Base-by-base conservation (phyloP, 2,113 vertebrate genomes). In the Prochilodus magdalenae region DNA sequence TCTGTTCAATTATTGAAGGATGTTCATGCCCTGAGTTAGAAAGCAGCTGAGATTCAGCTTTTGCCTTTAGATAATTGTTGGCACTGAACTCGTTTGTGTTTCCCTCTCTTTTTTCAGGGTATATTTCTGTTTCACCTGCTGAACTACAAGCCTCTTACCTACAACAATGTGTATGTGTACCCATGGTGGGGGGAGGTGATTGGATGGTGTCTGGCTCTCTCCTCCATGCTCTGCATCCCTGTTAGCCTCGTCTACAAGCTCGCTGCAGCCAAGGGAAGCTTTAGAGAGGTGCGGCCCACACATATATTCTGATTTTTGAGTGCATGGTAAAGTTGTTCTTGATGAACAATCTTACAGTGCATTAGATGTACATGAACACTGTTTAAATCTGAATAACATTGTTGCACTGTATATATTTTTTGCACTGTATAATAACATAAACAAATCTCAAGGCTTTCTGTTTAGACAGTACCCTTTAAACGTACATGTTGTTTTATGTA, bases 111-210 rank as follows among this genome's bases (percentile, higher is more conserved):
- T 26, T 22, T 53, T 0, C 77, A 96, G 95, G 93, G 90, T 51
- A 95, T 96, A 87, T 96, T 96, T 85, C 62, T 95, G 65, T 96
- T 95, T 88, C 93, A 96, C 86, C 91, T 95, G 84, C 49, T 94
- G n/a, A 95, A 95, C 92, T 96, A 95, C 91, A 94, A 95, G 86
- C 93, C 93, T 36, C 89, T 96, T 77, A 95, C 92, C 81, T 96
- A 96, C 90, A 96, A 96, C 90, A 95, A 92, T 49, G 63, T 44
- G 73, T 96, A 96, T 40, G 93, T 93, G 75, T 96, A 95, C 88
- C 95, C 95, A 0, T 95, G 94, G 95, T 96, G 95, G 95, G 95
- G 95, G 0, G 95, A 96, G 89, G 94, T 93, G 80, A 90, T 96
- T 0, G 95, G 95, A 69, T 96, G 95, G 95, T 93, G 91, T 12